Conservation (phyloP, 2,888 invertebrate species). For the Sicus ferrugineus region DNA sequence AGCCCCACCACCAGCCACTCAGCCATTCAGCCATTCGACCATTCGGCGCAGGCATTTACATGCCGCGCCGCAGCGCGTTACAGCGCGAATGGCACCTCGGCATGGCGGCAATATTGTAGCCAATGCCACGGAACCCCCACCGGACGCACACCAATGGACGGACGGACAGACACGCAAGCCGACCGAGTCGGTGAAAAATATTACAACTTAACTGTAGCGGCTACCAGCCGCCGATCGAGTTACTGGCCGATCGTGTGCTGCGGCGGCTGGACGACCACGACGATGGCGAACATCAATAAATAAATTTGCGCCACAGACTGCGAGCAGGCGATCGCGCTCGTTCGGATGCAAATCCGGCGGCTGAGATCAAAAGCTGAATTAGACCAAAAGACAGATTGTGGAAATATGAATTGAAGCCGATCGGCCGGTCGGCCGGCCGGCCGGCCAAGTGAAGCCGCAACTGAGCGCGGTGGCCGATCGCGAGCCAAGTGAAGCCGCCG, state of each 20-base stretch:
- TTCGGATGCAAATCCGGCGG: conserved; percentile 33
- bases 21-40: neutral
- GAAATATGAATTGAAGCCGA: conserved; percentile 37
- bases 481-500: neutral
- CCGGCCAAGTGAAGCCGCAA: neutral
- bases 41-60: conserved; percentile 4
- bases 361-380: conserved; percentile 37
- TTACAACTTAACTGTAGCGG: conserved; percentile 42
- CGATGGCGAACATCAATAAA: conserved; percentile 42
- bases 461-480: neutral
- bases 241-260: conserved; percentile 45
- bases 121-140: conserved; percentile 39
- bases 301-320: conserved; percentile 35
- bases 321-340: conserved; percentile 18
- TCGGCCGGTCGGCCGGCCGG: neutral
- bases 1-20: neutral
- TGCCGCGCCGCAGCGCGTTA: conserved; percentile 29
- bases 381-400: conserved; percentile 39
- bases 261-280: conserved; percentile 4
- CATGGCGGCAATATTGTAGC: too few species aligned
- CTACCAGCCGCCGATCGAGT: conserved; percentile 47
- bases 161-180: conserved; percentile 8
- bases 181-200: neutral
- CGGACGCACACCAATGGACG: conserved; percentile 39
- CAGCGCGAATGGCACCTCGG: conserved; percentile 32